A percentile compares a stretch with the other conserved stretches of the same genome.
phyloP scores from a whole-genome alignment of 1,140 invertebrate genomes.

The Hetaerina americana region DNA sequence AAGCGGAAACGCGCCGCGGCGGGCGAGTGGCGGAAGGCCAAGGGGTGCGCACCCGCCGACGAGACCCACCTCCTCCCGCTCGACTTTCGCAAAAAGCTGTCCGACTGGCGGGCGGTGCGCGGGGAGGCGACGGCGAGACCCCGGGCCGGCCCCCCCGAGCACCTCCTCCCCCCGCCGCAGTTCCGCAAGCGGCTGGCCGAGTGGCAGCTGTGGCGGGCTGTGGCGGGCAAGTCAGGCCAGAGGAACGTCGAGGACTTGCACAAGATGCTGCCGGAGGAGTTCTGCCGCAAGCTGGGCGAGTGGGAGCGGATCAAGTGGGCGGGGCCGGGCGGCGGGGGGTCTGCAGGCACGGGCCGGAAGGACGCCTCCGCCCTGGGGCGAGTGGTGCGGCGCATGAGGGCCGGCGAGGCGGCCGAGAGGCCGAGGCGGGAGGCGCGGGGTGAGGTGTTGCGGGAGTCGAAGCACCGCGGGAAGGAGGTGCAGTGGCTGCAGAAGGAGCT shows the following conservation, averaged over 20 bases:
- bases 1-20: not conserved
- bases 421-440: slow-evolving; percentile 17
- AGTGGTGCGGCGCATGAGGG: slow-evolving; percentile 4
- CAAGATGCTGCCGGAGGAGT: slow-evolving; percentile 36
- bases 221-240: slow-evolving; percentile 21
- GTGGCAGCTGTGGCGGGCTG: slow-evolving; percentile 50
- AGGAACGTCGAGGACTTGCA: slow-evolving; percentile 18
- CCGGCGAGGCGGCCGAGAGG: slow-evolving; percentile 10
- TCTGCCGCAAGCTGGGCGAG: slow-evolving; percentile 36
- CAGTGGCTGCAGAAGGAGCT: slow-evolving; percentile 43
- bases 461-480: slow-evolving; percentile 36
- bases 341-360: slow-evolving; percentile 24
- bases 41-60: slow-evolving; percentile 9
- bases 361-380: slow-evolving; percentile 19
- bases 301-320: slow-evolving; percentile 33
- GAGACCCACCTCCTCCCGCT: slow-evolving; percentile 56
- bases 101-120: slow-evolving; percentile 73
- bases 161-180: slow-evolving; percentile 21
- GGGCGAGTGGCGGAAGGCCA: not conserved
- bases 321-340: slow-evolving; percentile 20
- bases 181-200: slow-evolving; percentile 45
- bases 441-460: slow-evolving; percentile 14
- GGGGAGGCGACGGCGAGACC: slow-evolving; percentile 29
- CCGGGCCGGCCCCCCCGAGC: slow-evolving; percentile 7
- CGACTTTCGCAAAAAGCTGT: slow-evolving; percentile 66